phyloP scores from a whole-genome alignment of 2,113 vertebrate genomes.

The western clawed frog (Xenopus tropicalis) region DNA sequence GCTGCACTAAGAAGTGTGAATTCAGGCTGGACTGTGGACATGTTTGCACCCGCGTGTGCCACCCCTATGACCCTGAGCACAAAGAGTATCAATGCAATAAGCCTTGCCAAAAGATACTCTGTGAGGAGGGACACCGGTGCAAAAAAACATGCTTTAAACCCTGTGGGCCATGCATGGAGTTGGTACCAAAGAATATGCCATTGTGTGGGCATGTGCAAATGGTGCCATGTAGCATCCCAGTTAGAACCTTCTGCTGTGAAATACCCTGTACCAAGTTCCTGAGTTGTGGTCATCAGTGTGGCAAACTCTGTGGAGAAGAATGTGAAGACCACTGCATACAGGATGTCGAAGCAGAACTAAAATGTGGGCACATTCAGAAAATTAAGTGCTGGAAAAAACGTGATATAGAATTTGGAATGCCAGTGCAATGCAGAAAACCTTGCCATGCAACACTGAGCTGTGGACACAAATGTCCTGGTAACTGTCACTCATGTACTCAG shows the following conservation, averaged over 20 bases:
- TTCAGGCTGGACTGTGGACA: conserved; percentile 85
- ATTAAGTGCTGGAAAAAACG: conserved; percentile 61
- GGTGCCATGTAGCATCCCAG: conserved; percentile 76
- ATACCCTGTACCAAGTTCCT: conserved; percentile 71
- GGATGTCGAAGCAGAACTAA: conserved; percentile 58
- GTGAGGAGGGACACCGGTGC: conserved; percentile 76
- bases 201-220: conserved; percentile 77
- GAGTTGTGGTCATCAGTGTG: conserved; percentile 75
- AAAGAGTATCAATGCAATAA: conserved; percentile 75
- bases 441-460: conserved; percentile 72
- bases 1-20: conserved; percentile 81
- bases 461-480: conserved; percentile 78
- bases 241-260: conserved; percentile 63
- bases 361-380: conserved; percentile 74
- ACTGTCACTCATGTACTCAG: conserved; percentile 73
- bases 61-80: conserved; percentile 83
- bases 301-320: conserved; percentile 63
- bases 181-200: conserved; percentile 71
- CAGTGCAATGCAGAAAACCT: conserved; percentile 58
- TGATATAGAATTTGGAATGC: conserved; percentile 26
- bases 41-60: conserved; percentile 81
- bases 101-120: conserved; percentile 75
- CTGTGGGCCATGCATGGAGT: conserved; percentile 71
- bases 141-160: conserved; percentile 58
- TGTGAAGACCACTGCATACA: conserved; percentile 65